phyloP scores from a whole-genome alignment of 2,888 invertebrate species.

The Brenthis daphne region DNA sequence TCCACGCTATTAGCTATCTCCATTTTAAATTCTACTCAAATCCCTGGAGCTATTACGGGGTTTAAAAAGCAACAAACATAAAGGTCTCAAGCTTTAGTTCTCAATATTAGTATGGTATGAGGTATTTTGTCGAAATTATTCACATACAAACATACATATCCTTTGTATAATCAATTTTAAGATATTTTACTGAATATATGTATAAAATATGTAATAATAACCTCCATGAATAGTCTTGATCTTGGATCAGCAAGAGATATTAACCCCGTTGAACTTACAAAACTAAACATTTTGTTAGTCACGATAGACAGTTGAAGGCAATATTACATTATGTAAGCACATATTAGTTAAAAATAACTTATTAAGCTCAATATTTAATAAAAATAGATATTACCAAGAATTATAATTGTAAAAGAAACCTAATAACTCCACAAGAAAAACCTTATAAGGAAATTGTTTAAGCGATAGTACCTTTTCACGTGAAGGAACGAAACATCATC shows the following conservation, averaged over 20 bases:
- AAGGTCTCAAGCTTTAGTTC: too few relatives aligned
- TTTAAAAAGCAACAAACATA: too few relatives aligned
- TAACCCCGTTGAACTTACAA: constrained; percentile 36
- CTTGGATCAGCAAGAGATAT: constrained; percentile 24
- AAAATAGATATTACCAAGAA: not conserved
- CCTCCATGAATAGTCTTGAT: not conserved
- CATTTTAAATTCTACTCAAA: too few relatives aligned
- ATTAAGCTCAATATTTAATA: too few relatives aligned
- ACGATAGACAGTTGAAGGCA: constrained; percentile 22
- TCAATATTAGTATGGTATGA: too few relatives aligned
- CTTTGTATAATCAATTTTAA: too few relatives aligned
- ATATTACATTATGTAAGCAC: not conserved
- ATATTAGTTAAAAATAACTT: not conserved
- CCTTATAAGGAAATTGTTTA: not conserved
- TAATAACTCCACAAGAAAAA: not conserved
- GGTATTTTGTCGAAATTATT: too few relatives aligned
- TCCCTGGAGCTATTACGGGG: too few relatives aligned
- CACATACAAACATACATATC: too few relatives aligned
- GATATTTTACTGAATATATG: too few relatives aligned
- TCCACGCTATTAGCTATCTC: too few relatives aligned
- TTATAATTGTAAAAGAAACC: not conserved
- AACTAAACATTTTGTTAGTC: constrained; percentile 9
- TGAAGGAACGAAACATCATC: constrained; percentile 21
- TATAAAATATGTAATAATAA: too few relatives aligned
- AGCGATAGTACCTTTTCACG: not conserved